Evolutionary conservation across 2,113 vertebrate species (phyloP).

Genomic region (Illadopsis cleaveri): DNA sequence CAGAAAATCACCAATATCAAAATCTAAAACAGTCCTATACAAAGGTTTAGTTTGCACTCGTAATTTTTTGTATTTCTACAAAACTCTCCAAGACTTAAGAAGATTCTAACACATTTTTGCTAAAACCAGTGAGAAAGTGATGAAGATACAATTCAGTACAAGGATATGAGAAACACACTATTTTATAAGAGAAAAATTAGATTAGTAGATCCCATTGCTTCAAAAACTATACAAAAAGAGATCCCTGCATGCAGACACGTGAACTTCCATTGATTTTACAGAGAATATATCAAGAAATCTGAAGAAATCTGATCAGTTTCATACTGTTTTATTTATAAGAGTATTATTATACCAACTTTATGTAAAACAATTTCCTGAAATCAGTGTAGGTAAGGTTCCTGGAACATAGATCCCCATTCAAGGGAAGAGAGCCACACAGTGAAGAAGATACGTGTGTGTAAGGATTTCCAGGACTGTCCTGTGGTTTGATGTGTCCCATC

Average conservation of each 20-base stretch:
- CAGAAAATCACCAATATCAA: background rate
- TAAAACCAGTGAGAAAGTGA: background rate
- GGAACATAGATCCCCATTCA: background rate
- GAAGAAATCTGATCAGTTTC: background rate
- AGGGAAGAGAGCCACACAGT: background rate
- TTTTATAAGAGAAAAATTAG: background rate
- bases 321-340: background rate
- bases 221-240: background rate
- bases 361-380: background rate
- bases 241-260: background rate
- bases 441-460: accelerated
- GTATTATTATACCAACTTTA: background rate
- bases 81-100: background rate
- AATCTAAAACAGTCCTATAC: background rate
- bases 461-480: background rate
- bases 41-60: background rate
- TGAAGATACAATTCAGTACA: background rate
- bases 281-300: background rate
- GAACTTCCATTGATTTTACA: background rate
- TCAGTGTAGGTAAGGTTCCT: background rate
- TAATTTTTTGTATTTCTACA: background rate
- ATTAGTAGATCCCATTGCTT: background rate
- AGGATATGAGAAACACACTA: background rate
- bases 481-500: background rate
- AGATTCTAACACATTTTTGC: background rate